Evolutionary conservation across 2,797 vertebrate species (phyloP).

Genomic region (Poecilia picta): DNA sequence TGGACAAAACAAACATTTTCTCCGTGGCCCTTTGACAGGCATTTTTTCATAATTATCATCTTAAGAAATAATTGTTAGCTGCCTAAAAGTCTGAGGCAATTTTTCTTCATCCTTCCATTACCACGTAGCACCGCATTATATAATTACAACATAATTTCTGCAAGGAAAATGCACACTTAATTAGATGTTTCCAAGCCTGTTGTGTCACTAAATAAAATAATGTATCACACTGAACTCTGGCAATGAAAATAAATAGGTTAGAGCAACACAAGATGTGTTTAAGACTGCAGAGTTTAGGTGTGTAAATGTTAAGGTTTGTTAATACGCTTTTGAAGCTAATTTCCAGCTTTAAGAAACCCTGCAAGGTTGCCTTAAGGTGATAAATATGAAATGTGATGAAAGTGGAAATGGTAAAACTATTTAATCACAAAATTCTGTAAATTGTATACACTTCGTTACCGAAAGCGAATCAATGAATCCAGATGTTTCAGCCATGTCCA

Average conservation of each 20-base stretch:
- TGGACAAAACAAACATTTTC: conserved; percentile 13
- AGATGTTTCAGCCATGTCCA: not conserved
- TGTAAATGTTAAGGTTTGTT: not conserved
- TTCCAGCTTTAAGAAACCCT: not conserved
- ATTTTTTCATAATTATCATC: conserved; percentile 9
- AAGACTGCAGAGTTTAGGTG: not conserved
- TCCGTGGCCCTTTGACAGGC: not conserved
- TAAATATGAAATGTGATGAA: conserved; percentile 1
- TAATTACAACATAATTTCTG: conserved; percentile 19
- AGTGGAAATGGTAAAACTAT: not conserved
- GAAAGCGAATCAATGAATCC: not conserved
- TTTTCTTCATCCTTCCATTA: conserved; percentile 21
- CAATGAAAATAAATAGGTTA: conserved; percentile 1
- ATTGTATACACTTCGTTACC: not conserved
- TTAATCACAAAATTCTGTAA: not conserved
- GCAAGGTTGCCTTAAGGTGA: not conserved
- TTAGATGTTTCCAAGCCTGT: conserved; percentile 30
- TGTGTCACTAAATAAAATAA: conserved; percentile 23
- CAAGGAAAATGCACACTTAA: conserved; percentile 22
- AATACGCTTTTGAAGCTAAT: not conserved
- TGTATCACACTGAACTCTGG: conserved; percentile 14
- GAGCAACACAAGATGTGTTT: not conserved
- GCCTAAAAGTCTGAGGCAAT: not conserved
- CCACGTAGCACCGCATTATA: conserved; percentile 2
- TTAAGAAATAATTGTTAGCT: conserved; percentile 9